Evolutionary conservation across 1,140 invertebrate genomes (phyloP).

Genomic region (Drosophila biarmipes): DNA sequence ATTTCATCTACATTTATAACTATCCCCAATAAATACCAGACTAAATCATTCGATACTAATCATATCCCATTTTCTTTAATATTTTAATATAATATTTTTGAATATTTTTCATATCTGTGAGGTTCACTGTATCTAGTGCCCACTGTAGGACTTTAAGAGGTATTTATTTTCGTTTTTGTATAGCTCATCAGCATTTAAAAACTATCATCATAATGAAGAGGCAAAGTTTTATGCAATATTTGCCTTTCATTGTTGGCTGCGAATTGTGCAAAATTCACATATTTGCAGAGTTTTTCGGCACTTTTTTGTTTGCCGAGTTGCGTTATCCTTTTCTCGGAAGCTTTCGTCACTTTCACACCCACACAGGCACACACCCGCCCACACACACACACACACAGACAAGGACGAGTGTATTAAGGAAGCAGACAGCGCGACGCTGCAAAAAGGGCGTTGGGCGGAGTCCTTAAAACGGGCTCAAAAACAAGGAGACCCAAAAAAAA

Average conservation of each 20-base stretch:
- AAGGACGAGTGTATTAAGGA: slow-evolving; percentile 39
- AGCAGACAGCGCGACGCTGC: slow-evolving; percentile 74
- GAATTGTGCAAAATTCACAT: slow-evolving; percentile 40
- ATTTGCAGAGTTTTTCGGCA: slow-evolving; percentile 8
- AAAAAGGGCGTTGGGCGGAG: slow-evolving; percentile 75
- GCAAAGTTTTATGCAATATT: slow-evolving; percentile 60
- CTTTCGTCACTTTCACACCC: slow-evolving; percentile 71
- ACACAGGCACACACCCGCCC: slow-evolving; percentile 43
- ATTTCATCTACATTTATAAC: too few species aligned
- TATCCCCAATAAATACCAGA: too few species aligned
- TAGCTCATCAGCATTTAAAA: slow-evolving; percentile 43
- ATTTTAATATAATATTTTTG: too few species aligned
- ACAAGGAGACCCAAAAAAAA: neutral
- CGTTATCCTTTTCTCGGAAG: slow-evolving; percentile 65
- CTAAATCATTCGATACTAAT: too few species aligned
- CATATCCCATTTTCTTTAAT: too few species aligned
- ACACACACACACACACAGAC: slow-evolving; percentile 37
- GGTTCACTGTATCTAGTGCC: neutral
- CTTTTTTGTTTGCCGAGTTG: slow-evolving; percentile 35
- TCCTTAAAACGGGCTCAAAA: slow-evolving; percentile 42
- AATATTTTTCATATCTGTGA: neutral
- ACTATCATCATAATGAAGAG: slow-evolving; percentile 36
- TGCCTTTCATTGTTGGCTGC: neutral
- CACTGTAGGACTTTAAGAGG: slow-evolving; percentile 7
- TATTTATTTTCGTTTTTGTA: slow-evolving; percentile 11